Evolutionary conservation across 30 jellyfish, hydroid and myxozoan genomes (phyloP), one percentile per base, ranked within the genome.

Genomic region (Aurelia aurita): DNA sequence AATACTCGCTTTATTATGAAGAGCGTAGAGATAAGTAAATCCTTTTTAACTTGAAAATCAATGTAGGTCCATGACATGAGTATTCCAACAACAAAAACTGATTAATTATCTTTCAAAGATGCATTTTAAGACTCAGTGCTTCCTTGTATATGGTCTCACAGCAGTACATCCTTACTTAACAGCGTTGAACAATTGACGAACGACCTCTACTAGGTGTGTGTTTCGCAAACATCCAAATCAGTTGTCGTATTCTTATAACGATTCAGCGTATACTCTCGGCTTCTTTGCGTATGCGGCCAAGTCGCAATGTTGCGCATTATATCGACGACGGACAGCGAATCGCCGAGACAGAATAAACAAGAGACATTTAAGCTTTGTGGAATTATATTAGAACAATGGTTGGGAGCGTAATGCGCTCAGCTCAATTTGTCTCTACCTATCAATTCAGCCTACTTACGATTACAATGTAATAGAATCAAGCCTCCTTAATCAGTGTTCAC

Each of bases 391-490:
- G 87, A 58, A 83, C 93, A 83, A 83, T 54, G 75, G 63, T 63
- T 60, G 62, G 66, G 44, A 51, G 84, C 73, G 39, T 83, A 83
- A 83, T 83, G 93, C 87, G 93, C 93, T 71, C 93, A 83, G 58
- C 80, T 62, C 93, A 83, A 83, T 83, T 83, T 83, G 93, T 83
- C 93, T 83, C 64, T 83, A 61, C 81, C 93, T 74, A 54, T 83
- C 93, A 28, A 55, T 44, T 83, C 93, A 83, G 76, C 32, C 93
- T 69, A 61, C 72, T 72, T 63, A 69, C 44, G 75, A 83, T 70
- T 70, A 64, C 66, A 68, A 12, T 25, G 77, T 83, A 58, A 69
- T 58, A 45, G 93, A 83, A 25, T 83, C 23, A 13, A 23, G 77
- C 22, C 47, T 66, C 83, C 55, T 64, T 80, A 80, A 51, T 58